Conservation (phyloP, 2,888 invertebrate species). For the Xestia c-nigrum region DNA sequence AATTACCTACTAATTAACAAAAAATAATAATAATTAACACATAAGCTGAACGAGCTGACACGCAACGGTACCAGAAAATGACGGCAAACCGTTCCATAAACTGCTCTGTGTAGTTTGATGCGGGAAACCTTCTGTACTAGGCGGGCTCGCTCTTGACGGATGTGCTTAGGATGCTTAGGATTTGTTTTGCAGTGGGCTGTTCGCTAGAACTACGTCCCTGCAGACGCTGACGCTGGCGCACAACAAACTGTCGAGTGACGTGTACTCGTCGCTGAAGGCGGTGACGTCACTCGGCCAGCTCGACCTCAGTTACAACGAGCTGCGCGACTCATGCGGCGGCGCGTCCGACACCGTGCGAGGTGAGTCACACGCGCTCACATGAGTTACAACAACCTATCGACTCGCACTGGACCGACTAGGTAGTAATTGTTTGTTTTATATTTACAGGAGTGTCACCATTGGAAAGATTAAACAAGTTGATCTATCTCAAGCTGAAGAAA, state of each 20-base stretch:
- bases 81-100: too few species aligned
- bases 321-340: constrained; percentile 68
- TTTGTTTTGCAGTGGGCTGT: constrained; percentile 61
- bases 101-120: not conserved
- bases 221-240: constrained; percentile 58
- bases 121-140: not conserved
- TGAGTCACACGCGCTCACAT: not conserved
- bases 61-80: too few species aligned
- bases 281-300: constrained; percentile 56
- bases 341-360: constrained; percentile 51
- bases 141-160: not conserved
- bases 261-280: constrained; percentile 45
- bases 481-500: constrained; percentile 21
- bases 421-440: not conserved
- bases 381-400: too few species aligned
- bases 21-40: too few species aligned
- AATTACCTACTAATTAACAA: too few species aligned
- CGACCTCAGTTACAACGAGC: constrained; percentile 60
- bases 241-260: constrained; percentile 59
- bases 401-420: not conserved
- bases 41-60: too few species aligned
- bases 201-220: constrained; percentile 54
- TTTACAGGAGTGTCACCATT: constrained; percentile 51
- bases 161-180: not conserved
- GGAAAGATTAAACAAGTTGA: constrained; percentile 20